Evolutionary conservation across 2,113 vertebrate species (phyloP).

Genomic region (Oxyruncus cristatus): DNA sequence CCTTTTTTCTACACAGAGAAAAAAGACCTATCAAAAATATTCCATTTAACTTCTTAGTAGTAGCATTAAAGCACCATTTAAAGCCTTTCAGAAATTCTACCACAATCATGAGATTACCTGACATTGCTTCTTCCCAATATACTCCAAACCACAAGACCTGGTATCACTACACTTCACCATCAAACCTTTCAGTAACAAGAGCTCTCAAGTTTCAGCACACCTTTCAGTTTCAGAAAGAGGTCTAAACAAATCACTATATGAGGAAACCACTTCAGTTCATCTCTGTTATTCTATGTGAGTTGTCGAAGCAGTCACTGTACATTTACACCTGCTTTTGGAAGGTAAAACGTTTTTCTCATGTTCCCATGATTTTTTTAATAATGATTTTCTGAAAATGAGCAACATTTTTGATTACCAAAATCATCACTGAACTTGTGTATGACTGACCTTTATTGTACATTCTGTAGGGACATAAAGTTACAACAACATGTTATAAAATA

Average conservation of each 20-base stretch:
- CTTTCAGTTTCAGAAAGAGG: background rate
- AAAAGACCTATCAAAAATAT: background rate
- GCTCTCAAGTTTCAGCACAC: background rate
- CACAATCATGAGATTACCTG: background rate
- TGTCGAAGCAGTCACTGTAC: background rate
- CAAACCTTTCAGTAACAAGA: background rate
- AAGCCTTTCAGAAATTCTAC: background rate
- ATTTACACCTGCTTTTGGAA: background rate
- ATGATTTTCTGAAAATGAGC: background rate
- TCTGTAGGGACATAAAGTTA: background rate
- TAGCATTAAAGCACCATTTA: background rate
- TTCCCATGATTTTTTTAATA: background rate
- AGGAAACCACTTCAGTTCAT: background rate
- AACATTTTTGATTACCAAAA: background rate
- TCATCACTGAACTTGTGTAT: background rate
- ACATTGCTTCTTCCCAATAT: background rate
- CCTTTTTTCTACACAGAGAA: background rate
- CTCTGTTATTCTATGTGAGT: background rate
- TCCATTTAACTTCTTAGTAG: background rate
- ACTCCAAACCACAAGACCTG: background rate
- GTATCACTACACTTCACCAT: background rate
- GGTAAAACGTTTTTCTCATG: background rate
- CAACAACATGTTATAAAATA: background rate
- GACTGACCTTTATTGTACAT: background rate
- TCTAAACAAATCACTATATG: background rate